A percentile compares a stretch with the other conserved stretches of the same genome.
Conservation (phyloP, 2,113 vertebrate genomes). For the Larimichthys crocea region DNA sequence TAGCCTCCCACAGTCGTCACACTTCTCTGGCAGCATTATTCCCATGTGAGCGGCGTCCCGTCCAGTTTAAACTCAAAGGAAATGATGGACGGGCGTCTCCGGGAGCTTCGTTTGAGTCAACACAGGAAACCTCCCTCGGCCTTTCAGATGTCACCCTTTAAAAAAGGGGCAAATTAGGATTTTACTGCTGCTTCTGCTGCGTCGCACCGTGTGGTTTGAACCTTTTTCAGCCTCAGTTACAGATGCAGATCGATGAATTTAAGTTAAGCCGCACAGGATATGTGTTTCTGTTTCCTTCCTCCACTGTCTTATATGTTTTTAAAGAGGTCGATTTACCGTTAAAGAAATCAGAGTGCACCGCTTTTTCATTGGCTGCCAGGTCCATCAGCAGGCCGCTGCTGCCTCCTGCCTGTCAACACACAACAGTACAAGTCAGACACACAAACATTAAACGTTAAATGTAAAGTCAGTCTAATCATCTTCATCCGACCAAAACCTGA, state of each 20-base stretch:
- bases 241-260: not conserved
- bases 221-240: not conserved
- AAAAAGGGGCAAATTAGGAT: not conserved
- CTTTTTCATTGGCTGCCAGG: constrained; percentile 96
- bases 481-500: no score
- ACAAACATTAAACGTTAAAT: not conserved
- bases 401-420: constrained; percentile 90
- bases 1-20: not conserved
- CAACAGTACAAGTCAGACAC: constrained; percentile 30
- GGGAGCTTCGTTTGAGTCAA: no score
- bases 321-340: constrained; percentile 85
- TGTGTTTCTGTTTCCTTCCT: not conserved
- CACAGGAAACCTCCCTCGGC: no score
- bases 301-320: no score
- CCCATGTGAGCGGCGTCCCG: no score
- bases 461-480: not conserved
- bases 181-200: not conserved
- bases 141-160: not conserved
- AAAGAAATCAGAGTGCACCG: constrained; percentile 95
- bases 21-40: not conserved
- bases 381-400: constrained; percentile 97
- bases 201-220: not conserved
- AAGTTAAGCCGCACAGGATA: not conserved
- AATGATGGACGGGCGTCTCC: no score
- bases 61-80: no score